These are phyloP conservation scores for Bombus pyrosoma DNA, from an alignment of 1,140 invertebrate species.

Conservation along the genomic window DNA sequence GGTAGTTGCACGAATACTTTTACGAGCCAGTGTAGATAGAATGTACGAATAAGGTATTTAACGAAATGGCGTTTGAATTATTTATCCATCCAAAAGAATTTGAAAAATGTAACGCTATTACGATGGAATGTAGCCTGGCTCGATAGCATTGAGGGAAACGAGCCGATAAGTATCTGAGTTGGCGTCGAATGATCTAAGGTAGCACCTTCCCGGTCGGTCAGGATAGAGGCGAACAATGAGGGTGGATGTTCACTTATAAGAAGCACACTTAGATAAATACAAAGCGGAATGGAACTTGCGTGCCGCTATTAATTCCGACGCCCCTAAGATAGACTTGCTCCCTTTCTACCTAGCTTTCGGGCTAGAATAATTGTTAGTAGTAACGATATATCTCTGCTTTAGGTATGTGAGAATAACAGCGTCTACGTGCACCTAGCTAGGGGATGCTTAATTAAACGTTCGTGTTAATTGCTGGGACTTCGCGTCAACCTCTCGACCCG, in stretches of 20 bases:
- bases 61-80: too few species aligned
- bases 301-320: constrained; percentile 50
- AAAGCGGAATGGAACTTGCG: constrained; percentile 41
- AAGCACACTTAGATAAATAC: constrained; percentile 39
- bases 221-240: neutral
- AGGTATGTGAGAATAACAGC: constrained; percentile 78
- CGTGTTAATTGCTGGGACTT: constrained; percentile 78
- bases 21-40: too few species aligned
- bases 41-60: too few species aligned
- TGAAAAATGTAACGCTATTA: neutral
- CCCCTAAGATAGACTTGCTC: constrained; percentile 68
- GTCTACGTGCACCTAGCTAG: constrained; percentile 67
- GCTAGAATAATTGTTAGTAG: constrained; percentile 77
- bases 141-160: neutral
- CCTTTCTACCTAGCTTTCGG: constrained; percentile 39
- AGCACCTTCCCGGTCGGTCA: neutral
- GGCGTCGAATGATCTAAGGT: neutral
- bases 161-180: neutral
- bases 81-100: neutral
- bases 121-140: too few species aligned
- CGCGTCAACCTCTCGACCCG: constrained; percentile 70
- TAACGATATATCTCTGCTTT: constrained; percentile 74
- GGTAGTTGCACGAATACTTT: too few species aligned
- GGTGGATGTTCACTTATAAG: constrained; percentile 36
- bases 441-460: constrained; percentile 79